Evolutionary conservation across 2,888 invertebrate genomes (phyloP), one percentile per base, ranked within the genome.

Genomic region (Hyles lineata): DNA sequence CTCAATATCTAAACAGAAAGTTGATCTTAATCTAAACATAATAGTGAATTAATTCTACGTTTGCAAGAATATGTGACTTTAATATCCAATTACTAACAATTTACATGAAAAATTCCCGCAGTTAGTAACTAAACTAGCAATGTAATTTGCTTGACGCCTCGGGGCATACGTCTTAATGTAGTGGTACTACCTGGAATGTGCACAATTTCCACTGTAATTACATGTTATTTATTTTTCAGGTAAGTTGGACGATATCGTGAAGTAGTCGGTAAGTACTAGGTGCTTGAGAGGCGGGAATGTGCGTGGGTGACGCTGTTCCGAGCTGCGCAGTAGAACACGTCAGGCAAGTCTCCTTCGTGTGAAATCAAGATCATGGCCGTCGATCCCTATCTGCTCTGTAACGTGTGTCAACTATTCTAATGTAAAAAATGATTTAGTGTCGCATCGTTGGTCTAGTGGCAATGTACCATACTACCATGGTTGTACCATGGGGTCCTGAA

Each of bases 241-340:
- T 89, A 88, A 87, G 89, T 83, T 71, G 17, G 50, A 23, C 17
- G 43, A 50, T 50, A 50, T 67, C 23, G 67, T 23, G 43, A 50
- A 67, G 50, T 67, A 50, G n/a, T 67, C 23, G 67, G 67, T 67
- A 67, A 67, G 67, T 50, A 23, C 21, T 63, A n/a, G 35, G 21
- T 21, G 35, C 21, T 35, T n/a, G 35, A 63, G 67, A 77, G 80
- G 73, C 72, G 73, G 79, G 86, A 87, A 87, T 85, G 85, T 84
- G 87, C 83, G 87, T 87, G 79, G 87, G 87, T 79, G 85, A 77
- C 77, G 72, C 76, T 79, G 79, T 78, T 76, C 43, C 3, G 77
- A 75, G 67, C 43, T 21, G 63, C 15, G 23, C 43, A 17, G 67
- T 67, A 23, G 50, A 67, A 67, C 67, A 43, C 50, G 67, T 67